phyloP scores from a whole-genome alignment of 2,113 vertebrate genomes.

The Ctenodactylus gundi region DNA sequence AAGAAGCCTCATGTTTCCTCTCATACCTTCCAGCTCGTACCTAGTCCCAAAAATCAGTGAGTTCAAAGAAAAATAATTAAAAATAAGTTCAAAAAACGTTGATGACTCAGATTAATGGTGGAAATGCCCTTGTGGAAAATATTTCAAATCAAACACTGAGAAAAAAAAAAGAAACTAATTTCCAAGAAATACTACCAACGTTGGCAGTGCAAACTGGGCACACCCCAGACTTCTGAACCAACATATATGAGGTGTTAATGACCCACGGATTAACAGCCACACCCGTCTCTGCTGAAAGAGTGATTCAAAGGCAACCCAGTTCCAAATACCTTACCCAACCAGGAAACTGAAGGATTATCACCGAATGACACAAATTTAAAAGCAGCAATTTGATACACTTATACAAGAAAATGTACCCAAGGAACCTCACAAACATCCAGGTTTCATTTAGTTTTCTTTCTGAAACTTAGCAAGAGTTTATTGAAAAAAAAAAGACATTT shows the following conservation, averaged over 20 bases:
- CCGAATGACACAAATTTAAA: conserved; percentile 52
- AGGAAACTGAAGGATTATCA: conserved; percentile 66
- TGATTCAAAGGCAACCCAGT: conserved; percentile 17
- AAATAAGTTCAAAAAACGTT: conserved; percentile 30
- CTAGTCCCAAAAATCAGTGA: not conserved
- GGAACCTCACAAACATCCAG: conserved; percentile 32
- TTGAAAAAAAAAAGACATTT: conserved; percentile 56
- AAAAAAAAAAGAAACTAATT: conserved; percentile 72
- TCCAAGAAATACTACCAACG: conserved; percentile 57
- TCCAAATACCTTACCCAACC: conserved; percentile 49
- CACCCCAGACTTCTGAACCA: conserved; percentile 53
- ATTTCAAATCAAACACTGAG: conserved; percentile 52
- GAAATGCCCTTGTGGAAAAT: conserved; percentile 51
- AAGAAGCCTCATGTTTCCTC: not conserved
- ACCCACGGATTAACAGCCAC: conserved; percentile 63
- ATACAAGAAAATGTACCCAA: conserved; percentile 33
- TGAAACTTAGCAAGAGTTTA: conserved; percentile 51
- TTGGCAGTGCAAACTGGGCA: conserved; percentile 33
- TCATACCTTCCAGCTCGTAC: not conserved
- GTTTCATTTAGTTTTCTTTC: conserved; percentile 54
- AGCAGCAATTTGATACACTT: conserved; percentile 50
- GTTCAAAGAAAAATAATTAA: conserved; percentile 38
- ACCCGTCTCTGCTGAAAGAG: conserved; percentile 35
- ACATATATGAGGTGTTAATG: conserved; percentile 51
- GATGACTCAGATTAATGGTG: conserved; percentile 31